Percentiles rank a stretch among this genome's conserved stretches.
These are phyloP conservation scores for Patiria pectinifera DNA, from an alignment of 53 echinoderm and acorn worm species.

Conservation along the genomic window DNA sequence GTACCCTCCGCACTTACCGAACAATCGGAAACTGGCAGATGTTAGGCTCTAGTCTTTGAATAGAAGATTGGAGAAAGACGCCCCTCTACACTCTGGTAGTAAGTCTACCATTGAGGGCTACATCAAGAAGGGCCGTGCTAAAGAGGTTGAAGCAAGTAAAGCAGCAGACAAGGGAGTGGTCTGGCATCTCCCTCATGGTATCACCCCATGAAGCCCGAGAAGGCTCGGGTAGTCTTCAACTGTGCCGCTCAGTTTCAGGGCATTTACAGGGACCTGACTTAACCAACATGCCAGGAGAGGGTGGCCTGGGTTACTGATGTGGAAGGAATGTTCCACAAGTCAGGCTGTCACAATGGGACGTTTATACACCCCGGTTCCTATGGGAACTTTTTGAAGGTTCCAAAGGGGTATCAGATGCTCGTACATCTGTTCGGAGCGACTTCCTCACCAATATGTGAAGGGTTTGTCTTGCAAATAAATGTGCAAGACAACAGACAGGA, in stretches of 20 bases:
- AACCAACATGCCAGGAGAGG: constrained; percentile 71
- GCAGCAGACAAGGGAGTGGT: no score
- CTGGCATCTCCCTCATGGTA: neutral
- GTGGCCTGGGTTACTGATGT: constrained; percentile 75
- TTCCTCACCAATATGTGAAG: constrained; percentile 71
- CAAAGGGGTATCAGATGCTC: constrained; percentile 60
- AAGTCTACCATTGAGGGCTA: constrained; percentile 38
- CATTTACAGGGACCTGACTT: constrained; percentile 76
- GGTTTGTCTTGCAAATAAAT: constrained; percentile 65
- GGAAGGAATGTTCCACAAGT: constrained; percentile 87
- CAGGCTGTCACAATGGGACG: constrained; percentile 50
- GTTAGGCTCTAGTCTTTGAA: constrained; percentile 60
- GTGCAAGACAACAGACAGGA: constrained; percentile 53
- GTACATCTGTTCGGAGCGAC: constrained; percentile 76
- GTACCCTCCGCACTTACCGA: constrained; percentile 58
- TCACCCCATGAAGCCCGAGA: constrained; percentile 68
- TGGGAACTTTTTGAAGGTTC: constrained; percentile 54
- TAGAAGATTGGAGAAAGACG: constrained; percentile 55
- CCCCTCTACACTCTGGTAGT: constrained; percentile 45
- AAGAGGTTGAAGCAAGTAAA: no score
- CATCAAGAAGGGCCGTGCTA: constrained; percentile 18
- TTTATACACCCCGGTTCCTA: constrained; percentile 65
- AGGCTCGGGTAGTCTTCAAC: constrained; percentile 65
- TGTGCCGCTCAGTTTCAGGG: constrained; percentile 53
- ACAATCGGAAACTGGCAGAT: constrained; percentile 64